phyloP scores from a whole-genome alignment of 2,113 vertebrate genomes.

The Corythornis cristatus region DNA sequence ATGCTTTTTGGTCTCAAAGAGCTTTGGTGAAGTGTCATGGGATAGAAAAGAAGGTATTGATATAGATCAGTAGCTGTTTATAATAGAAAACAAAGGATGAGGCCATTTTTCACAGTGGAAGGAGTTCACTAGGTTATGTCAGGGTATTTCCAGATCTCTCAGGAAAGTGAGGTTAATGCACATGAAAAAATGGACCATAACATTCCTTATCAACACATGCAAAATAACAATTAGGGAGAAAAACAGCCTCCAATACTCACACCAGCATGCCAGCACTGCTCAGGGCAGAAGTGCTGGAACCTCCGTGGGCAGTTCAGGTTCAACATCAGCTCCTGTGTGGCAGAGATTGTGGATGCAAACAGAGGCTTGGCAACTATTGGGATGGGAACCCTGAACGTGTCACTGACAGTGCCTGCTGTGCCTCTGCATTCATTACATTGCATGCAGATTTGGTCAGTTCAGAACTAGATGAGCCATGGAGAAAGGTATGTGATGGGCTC shows the following conservation, averaged over 20 bases:
- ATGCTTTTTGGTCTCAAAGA: neutral
- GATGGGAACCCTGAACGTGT: neutral
- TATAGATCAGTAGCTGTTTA: neutral
- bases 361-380: neutral
- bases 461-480: neutral
- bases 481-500: neutral
- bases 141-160: neutral
- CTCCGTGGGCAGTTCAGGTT: neutral
- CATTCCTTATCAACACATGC: neutral
- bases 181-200: neutral
- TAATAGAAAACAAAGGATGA: neutral
- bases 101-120: neutral
- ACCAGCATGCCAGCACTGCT: neutral
- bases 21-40: neutral
- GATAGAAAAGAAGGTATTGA: neutral
- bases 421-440: neutral
- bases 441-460: neutral
- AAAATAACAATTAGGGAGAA: neutral
- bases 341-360: neutral
- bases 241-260: neutral
- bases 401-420: neutral
- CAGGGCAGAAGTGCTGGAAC: neutral
- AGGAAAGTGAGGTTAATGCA: neutral
- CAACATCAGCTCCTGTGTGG: neutral
- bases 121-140: neutral